Evolutionary conservation across 2,113 vertebrate genomes (phyloP).

Genomic region (Bostrychus sinensis): DNA sequence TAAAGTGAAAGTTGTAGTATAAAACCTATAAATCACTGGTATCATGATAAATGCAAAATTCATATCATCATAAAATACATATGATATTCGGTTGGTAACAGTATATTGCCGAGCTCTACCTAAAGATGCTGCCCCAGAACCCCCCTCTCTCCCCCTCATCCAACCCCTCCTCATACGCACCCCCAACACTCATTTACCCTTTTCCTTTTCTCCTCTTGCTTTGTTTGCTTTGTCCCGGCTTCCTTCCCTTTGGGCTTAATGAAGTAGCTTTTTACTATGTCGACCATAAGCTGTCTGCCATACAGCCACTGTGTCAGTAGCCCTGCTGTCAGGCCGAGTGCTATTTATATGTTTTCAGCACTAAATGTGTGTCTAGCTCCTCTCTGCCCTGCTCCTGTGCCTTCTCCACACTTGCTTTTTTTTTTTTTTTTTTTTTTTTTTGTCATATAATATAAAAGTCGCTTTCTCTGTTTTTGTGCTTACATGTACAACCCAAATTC

Average conservation of each 20-base stretch:
- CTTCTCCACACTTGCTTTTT: constrained; percentile 13
- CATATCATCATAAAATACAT: too few relatives aligned
- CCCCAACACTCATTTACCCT: constrained; percentile 52
- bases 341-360: constrained; percentile 41
- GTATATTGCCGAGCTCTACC: constrained; percentile 8
- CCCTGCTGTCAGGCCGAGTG: constrained; percentile 45
- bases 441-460: constrained; percentile 26
- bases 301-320: constrained; percentile 44
- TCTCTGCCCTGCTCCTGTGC: constrained; percentile 12
- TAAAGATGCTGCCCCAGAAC: constrained; percentile 62
- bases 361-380: constrained; percentile 10
- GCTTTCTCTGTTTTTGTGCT: constrained; percentile 5
- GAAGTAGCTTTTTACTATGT: constrained; percentile 75
- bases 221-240: constrained; percentile 81
- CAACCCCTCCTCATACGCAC: constrained; percentile 21
- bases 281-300: constrained; percentile 61
- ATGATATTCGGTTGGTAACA: neutral
- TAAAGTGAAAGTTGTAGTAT: too few relatives aligned
- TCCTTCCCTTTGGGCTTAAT: constrained; percentile 74
- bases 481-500: neutral
- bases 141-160: constrained; percentile 3
- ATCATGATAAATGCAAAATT: too few relatives aligned
- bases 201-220: constrained; percentile 69
- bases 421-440: too few relatives aligned
- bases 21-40: too few relatives aligned